Evolutionary conservation across 2,113 vertebrate species (phyloP).

Genomic region (Equus quagga): DNA sequence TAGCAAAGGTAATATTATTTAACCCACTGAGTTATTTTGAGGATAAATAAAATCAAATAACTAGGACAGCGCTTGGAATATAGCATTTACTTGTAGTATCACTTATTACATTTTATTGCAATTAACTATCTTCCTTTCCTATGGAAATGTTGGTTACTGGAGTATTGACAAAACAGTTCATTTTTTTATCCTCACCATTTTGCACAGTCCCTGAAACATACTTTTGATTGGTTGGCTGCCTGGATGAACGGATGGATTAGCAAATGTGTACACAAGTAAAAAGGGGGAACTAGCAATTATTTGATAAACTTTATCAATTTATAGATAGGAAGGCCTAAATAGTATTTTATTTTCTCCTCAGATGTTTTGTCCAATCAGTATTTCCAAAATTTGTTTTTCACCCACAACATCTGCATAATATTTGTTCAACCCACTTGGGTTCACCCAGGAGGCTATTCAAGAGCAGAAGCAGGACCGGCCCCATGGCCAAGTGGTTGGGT

Average conservation of each 20-base stretch:
- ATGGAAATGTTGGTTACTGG: not conserved
- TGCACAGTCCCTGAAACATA: not conserved
- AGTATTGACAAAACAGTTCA: not conserved
- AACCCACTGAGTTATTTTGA: not conserved
- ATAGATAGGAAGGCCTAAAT: not conserved
- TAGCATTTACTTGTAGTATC: not conserved
- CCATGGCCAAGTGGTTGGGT: too few relatives aligned
- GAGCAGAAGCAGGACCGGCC: not conserved
- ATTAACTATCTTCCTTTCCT: not conserved
- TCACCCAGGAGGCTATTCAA: not conserved
- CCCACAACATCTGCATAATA: not conserved
- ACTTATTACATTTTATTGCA: not conserved
- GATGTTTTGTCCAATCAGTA: not conserved
- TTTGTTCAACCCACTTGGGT: not conserved
- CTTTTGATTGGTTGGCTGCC: not conserved
- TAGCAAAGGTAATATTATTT: not conserved
- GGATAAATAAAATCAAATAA: slow-evolving; percentile 30
- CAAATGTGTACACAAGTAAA: not conserved
- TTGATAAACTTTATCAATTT: not conserved
- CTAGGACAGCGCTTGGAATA: not conserved
- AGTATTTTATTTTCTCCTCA: not conserved
- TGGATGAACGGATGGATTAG: not conserved
- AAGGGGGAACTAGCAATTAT: not conserved
- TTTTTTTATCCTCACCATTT: not conserved
- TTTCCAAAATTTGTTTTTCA: not conserved